Percentiles rank a stretch among this genome's conserved stretches.
Conservation (phyloP, 2,797 vertebrate genomes). For the Novumbra hubbsi region DNA sequence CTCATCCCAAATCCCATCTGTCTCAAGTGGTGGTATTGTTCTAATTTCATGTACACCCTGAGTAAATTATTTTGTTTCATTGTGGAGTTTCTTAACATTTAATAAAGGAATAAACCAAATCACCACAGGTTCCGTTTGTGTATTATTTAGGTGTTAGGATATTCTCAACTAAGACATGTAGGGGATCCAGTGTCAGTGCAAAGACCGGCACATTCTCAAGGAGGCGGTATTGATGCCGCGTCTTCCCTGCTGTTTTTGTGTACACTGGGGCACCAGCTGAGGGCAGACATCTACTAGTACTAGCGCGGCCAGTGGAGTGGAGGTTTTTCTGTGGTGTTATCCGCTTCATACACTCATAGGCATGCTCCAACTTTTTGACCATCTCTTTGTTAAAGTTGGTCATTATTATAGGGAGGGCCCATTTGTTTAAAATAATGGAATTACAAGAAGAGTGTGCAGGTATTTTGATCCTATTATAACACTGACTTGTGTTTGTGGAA, state of each 20-base stretch:
- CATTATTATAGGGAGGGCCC: too few relatives aligned
- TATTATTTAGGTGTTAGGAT: background rate
- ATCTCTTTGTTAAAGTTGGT: too few relatives aligned
- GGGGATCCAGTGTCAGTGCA: background rate
- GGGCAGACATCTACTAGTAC: too few relatives aligned
- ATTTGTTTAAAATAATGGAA: too few relatives aligned
- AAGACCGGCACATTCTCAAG: background rate
- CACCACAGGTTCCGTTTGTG: background rate
- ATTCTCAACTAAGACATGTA: background rate
- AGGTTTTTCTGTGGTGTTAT: too few relatives aligned
- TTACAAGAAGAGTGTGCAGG: too few relatives aligned
- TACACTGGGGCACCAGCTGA: too few relatives aligned
- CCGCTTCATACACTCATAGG: too few relatives aligned
- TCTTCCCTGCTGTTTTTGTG: background rate
- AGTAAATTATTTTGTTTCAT: slow-evolving; percentile 98
- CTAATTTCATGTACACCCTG: slow-evolving; percentile 93
- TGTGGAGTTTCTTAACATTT: slow-evolving; percentile 98
- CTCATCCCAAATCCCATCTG: slow-evolving; percentile 52
- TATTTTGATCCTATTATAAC: too few relatives aligned
- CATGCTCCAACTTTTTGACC: too few relatives aligned
- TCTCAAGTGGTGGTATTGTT: slow-evolving; percentile 87
- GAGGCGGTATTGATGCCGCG: background rate
- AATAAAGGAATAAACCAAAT: slow-evolving; percentile 92
- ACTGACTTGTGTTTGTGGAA: too few relatives aligned
- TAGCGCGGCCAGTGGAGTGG: too few relatives aligned